Evolutionary conservation across 2,797 vertebrate species (phyloP).

Genomic region (Enteromius argenteus): DNA sequence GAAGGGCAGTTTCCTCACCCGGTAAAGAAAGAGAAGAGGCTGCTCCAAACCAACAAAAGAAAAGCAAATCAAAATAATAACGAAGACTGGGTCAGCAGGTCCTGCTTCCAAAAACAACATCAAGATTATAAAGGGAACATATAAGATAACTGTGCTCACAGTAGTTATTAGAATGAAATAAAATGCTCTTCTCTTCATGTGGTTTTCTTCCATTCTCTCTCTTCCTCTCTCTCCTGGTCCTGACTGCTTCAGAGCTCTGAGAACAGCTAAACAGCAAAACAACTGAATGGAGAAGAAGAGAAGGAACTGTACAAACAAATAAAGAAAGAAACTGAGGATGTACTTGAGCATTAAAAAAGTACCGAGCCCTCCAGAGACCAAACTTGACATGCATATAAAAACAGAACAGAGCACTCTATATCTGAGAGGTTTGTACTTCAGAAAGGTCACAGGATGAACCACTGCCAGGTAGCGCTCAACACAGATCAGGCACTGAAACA

Average conservation of each 20-base stretch:
- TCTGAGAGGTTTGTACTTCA: conserved; percentile 45
- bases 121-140: neutral
- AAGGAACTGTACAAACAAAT: neutral
- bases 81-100: neutral
- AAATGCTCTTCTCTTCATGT: conserved; percentile 67
- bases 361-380: neutral
- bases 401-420: conserved; percentile 44
- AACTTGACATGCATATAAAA: conserved; percentile 26
- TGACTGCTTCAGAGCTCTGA: conserved; percentile 48
- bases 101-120: neutral
- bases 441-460: conserved; percentile 46
- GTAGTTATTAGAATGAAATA: conserved; percentile 47
- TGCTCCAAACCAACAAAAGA: neutral
- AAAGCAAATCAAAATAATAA: neutral
- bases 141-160: neutral
- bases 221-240: conserved; percentile 41
- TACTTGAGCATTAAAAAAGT: neutral
- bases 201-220: conserved; percentile 58
- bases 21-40: conserved; percentile 14
- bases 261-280: neutral
- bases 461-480: conserved; percentile 52
- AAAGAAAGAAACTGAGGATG: neutral
- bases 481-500: conserved; percentile 47
- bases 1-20: neutral
- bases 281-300: neutral